Conservation (phyloP, 2,797 vertebrate species). For the Todus mexicanus region DNA sequence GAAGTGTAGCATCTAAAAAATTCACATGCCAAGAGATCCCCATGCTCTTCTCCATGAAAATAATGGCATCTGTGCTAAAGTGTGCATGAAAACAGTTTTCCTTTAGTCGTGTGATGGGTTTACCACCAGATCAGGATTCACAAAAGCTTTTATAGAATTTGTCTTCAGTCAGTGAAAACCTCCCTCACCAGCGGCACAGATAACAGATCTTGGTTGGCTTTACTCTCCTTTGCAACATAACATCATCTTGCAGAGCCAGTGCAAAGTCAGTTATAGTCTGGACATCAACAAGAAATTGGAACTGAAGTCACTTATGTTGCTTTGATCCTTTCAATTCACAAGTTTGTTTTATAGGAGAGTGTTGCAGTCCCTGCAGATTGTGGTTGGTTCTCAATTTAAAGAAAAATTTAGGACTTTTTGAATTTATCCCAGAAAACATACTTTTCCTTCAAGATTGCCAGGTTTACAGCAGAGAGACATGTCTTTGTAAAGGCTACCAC, state of each 20-base stretch:
- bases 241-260: not conserved
- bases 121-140: not conserved
- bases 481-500: not conserved
- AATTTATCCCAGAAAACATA: not conserved
- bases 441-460: not conserved
- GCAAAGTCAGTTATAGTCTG: not conserved
- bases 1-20: not conserved
- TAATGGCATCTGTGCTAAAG: not conserved
- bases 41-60: not conserved
- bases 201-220: not conserved
- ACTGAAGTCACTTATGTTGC: not conserved
- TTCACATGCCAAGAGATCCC: not conserved
- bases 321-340: not conserved
- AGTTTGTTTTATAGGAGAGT: not conserved
- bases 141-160: not conserved
- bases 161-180: not conserved
- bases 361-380: accelerated
- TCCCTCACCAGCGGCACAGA: not conserved
- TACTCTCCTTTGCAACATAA: not conserved
- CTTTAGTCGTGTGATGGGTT: not conserved
- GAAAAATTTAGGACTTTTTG: not conserved
- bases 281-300: not conserved
- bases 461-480: not conserved
- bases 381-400: not conserved
- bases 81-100: not conserved